Percentiles rank a stretch among this genome's conserved stretches.
These are phyloP conservation scores for Tychaedon coryphoeus DNA, from an alignment of 2,113 vertebrate species.

Conservation along the genomic window DNA sequence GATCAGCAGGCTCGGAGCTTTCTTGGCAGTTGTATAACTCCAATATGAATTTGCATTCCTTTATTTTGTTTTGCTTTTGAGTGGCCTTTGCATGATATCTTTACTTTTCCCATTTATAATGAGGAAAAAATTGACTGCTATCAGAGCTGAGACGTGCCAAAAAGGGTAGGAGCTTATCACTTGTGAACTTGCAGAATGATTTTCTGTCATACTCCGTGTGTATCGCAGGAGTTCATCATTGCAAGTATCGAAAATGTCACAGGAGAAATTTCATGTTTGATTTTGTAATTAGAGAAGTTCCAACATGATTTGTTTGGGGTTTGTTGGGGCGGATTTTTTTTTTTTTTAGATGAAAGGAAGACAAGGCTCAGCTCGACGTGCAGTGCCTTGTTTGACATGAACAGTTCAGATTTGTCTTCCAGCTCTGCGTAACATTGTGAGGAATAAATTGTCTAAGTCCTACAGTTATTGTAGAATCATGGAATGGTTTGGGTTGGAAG, in stretches of 20 bases:
- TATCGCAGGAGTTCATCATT: background rate
- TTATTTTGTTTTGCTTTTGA: slow-evolving; percentile 18
- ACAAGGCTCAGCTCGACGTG: fast-evolving
- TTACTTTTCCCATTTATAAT: slow-evolving; percentile 11
- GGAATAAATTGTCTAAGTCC: background rate
- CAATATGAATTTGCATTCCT: background rate
- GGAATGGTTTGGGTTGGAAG: background rate
- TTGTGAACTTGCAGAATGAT: slow-evolving; percentile 1
- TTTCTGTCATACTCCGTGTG: background rate
- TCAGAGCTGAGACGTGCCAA: background rate
- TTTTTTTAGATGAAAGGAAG: background rate
- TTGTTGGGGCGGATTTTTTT: background rate
- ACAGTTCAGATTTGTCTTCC: background rate
- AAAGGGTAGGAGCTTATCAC: background rate
- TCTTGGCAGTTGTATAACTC: background rate
- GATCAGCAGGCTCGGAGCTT: background rate
- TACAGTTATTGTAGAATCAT: background rate
- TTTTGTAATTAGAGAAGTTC: background rate
- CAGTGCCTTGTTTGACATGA: background rate
- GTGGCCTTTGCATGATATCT: slow-evolving; percentile 18
- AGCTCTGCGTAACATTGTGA: background rate
- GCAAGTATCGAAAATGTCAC: background rate
- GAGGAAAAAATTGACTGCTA: background rate
- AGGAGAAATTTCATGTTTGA: background rate
- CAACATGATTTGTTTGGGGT: background rate